These are phyloP conservation scores for Erebia ligea DNA, from an alignment of 2,888 invertebrate species.

Conservation along the genomic window DNA sequence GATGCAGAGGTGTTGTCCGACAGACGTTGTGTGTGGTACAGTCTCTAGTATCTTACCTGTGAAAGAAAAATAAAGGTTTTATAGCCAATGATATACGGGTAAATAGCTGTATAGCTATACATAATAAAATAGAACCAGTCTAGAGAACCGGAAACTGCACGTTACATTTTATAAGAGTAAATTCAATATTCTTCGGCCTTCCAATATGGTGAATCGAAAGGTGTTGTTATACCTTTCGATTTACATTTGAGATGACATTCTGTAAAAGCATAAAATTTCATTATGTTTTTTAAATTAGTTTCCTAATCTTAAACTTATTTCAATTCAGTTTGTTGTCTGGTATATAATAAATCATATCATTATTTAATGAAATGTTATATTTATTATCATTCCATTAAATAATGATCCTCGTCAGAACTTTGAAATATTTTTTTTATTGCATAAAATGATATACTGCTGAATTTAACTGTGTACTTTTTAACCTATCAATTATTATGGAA, in stretches of 20 bases:
- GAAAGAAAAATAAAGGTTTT: conserved; percentile 51
- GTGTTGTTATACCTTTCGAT: no score
- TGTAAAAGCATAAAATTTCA: neutral
- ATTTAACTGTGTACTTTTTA: no score
- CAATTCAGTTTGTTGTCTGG: no score
- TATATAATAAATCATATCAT: no score
- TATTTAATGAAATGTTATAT: no score
- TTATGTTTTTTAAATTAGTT: neutral
- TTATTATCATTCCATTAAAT: no score
- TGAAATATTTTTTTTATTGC: no score
- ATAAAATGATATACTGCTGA: no score
- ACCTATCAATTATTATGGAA: no score
- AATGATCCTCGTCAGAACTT: no score
- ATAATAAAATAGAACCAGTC: conserved; percentile 2
- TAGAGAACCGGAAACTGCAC: neutral
- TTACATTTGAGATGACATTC: neutral
- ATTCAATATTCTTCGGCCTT: neutral
- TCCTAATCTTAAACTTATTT: no score
- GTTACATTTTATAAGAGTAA: neutral
- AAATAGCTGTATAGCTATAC: neutral
- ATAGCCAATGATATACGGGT: conserved; percentile 42
- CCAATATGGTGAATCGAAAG: neutral
- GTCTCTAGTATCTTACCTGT: conserved; percentile 60
- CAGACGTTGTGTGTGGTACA: conserved; percentile 55
- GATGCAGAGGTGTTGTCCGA: conserved; percentile 33